Evolutionary conservation across 2,888 invertebrate genomes (phyloP).

Genomic region (Sthenelais limicola): DNA sequence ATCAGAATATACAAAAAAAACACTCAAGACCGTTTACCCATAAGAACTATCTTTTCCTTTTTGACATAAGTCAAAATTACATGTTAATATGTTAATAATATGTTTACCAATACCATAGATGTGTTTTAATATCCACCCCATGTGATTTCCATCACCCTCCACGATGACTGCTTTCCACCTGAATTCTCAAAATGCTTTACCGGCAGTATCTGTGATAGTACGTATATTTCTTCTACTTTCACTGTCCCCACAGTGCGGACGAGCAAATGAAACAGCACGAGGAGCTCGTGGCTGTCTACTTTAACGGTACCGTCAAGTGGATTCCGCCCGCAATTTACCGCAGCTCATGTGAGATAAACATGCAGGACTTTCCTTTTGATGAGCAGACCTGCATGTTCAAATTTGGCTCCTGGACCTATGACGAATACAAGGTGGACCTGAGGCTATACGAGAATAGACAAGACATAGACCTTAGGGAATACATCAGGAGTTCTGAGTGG

Average conservation of each 20-base stretch:
- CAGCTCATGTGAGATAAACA: slow-evolving; percentile 41
- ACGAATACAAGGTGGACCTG: slow-evolving; percentile 41
- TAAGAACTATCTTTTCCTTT: too few species aligned
- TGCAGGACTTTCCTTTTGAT: slow-evolving; percentile 43
- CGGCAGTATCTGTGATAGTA: neutral
- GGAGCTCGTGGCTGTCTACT: slow-evolving; percentile 43
- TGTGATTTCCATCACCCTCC: too few species aligned
- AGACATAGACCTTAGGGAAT: slow-evolving; percentile 39
- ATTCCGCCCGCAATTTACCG: slow-evolving; percentile 44
- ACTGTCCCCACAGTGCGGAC: slow-evolving; percentile 28
- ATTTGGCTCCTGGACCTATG: slow-evolving; percentile 44
- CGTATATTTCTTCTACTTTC: neutral
- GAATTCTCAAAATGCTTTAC: neutral
- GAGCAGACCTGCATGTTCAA: slow-evolving; percentile 41
- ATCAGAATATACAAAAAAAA: too few species aligned
- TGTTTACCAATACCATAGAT: too few species aligned
- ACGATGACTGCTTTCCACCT: neutral
- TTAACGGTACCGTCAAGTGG: slow-evolving; percentile 44
- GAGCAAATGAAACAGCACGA: slow-evolving; percentile 43
- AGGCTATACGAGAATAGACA: slow-evolving; percentile 12
- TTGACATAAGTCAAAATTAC: too few species aligned
- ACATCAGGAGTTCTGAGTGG: slow-evolving; percentile 41
- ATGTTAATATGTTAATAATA: too few species aligned
- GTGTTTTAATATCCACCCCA: too few species aligned
- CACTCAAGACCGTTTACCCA: too few species aligned